phyloP scores from a whole-genome alignment of 2,797 vertebrate genomes.

The Bradypodion pumilum region DNA sequence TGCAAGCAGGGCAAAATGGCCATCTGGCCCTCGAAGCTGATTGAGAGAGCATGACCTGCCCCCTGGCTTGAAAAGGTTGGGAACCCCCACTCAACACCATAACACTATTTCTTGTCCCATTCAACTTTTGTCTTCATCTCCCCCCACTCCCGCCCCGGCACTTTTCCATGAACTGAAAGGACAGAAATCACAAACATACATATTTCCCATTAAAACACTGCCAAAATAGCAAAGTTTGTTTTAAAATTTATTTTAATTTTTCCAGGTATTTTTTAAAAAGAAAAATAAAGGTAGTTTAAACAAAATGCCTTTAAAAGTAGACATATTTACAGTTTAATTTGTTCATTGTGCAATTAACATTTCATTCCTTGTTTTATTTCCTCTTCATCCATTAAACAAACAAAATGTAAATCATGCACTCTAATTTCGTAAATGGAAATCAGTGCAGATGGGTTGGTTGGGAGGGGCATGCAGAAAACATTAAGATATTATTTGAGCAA shows the following conservation, averaged over 20 bases:
- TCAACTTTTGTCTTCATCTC: not conserved
- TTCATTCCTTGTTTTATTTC: constrained; percentile 49
- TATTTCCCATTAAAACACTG: not conserved
- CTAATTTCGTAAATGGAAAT: constrained; percentile 55
- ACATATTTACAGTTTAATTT: constrained; percentile 22
- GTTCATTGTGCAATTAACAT: constrained; percentile 45
- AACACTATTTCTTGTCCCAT: not conserved
- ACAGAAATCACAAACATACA: not conserved
- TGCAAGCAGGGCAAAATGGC: too few species aligned
- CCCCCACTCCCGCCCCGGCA: too few species aligned
- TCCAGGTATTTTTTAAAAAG: not conserved
- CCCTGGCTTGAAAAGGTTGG: too few species aligned
- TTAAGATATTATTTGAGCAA: not conserved
- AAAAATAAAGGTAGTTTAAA: not conserved
- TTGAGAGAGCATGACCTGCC: too few species aligned
- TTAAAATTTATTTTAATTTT: not conserved
- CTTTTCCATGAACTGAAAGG: too few species aligned
- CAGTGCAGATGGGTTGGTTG: constrained; percentile 39
- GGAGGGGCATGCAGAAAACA: constrained; percentile 39
- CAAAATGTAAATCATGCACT: constrained; percentile 51
- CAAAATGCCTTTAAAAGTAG: constrained; percentile 30
- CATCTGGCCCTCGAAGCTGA: too few species aligned
- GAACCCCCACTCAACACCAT: not conserved
- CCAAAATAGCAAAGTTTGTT: not conserved
- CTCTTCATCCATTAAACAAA: constrained; percentile 58